Percentiles rank a stretch among this genome's conserved stretches.
These are phyloP conservation scores for Cathartes aura DNA, from an alignment of 2,113 vertebrate species.

Conservation along the genomic window DNA sequence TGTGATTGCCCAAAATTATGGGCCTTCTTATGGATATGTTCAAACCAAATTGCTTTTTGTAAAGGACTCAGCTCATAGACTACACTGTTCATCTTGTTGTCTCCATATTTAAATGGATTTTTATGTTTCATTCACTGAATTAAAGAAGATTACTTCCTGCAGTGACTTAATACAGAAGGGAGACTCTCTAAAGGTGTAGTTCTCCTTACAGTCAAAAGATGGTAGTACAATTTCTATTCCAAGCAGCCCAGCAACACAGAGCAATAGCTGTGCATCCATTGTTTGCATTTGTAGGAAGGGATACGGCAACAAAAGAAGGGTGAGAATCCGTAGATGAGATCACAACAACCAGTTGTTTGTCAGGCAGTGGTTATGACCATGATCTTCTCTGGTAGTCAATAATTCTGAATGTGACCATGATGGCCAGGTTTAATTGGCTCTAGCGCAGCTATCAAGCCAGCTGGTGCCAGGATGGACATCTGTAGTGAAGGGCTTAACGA, in stretches of 20 bases:
- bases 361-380: neutral
- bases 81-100: neutral
- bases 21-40: neutral
- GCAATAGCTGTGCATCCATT: neutral
- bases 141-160: neutral
- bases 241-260: neutral
- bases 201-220: slow-evolving; percentile 55
- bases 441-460: neutral
- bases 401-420: neutral
- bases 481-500: neutral
- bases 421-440: neutral
- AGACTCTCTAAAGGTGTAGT: slow-evolving; percentile 16
- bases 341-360: neutral
- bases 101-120: neutral
- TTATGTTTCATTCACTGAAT: neutral
- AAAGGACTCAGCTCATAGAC: neutral
- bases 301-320: neutral
- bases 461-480: neutral
- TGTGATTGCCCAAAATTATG: neutral
- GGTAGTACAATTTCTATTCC: slow-evolving; percentile 49
- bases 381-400: neutral
- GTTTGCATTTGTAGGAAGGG: neutral
- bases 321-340: neutral
- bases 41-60: neutral
- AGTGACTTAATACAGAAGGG: neutral